Evolutionary conservation across 2,113 vertebrate genomes (phyloP), one percentile per base, ranked within the genome.

Genomic region (Melanerpes formicivorus): DNA sequence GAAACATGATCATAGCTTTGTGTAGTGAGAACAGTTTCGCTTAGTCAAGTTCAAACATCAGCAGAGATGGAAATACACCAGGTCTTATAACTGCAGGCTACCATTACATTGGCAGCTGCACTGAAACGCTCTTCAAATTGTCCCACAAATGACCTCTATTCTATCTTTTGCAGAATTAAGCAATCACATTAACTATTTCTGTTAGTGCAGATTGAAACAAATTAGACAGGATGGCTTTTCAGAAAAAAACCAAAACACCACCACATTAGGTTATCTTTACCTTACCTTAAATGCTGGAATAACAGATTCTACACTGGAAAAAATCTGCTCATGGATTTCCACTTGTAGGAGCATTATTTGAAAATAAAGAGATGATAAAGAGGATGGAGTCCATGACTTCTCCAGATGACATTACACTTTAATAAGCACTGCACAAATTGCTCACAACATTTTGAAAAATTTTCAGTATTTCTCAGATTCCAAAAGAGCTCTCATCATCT

Each of bases 401-500:
- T 84, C 56, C 58, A 89, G 30, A 89, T 46, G 48, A 84, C 84
- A 93, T 92, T 93, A 85, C 40, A 71, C 42, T 73, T 92, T 74
- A 95, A 71, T 83, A 90, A 93, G 44, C 21, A 55, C 76, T 23
- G 64, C 64, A 85, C 48, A 91, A 90, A 93, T 80, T 60, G 80
- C 76, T 93, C 55, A 69, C 48, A 96, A 74, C 80, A 67, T 74
- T 92, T 83, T 91, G 79, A 92, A 93, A 90, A 91, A 85, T 91
- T 84, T 48, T 90, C 58, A 48, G 22, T 81, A 83, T 90, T 93
- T 86, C 85, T 93, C 89, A 85, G 84, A 67, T 58, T 82, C 71
- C 59, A 74, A 92, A 92, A 77, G 60, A 84, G 87, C 79, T 93
- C 80, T 80, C 80, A 72, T 93, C 82, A 84, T 91, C 91, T 89